A percentile compares a stretch with the other conserved stretches of the same genome.
Conservation (phyloP, 2,888 invertebrate species). For the Dasysyrphus tricinctus region DNA sequence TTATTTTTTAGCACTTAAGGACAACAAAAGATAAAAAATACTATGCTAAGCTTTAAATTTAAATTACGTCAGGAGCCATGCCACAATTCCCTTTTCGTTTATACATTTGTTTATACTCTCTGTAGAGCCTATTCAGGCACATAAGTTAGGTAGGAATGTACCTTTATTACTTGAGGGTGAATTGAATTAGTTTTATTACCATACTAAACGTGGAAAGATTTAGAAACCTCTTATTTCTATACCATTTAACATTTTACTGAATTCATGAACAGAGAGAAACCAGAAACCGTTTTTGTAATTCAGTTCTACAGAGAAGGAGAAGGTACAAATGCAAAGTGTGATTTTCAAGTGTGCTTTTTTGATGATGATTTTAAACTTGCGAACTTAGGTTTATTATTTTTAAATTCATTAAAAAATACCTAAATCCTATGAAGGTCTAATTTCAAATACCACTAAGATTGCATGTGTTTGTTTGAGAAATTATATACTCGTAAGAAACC, state of each 20-base stretch:
- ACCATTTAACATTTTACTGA: neutral
- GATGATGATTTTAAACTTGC: neutral
- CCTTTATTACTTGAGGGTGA: neutral
- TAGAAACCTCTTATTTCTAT: neutral
- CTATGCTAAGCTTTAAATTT: neutral
- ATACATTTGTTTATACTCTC: too few relatives aligned
- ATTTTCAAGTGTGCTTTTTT: neutral
- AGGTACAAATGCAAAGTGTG: neutral
- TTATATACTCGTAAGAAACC: too few relatives aligned
- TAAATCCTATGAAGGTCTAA: too few relatives aligned
- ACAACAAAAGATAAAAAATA: neutral
- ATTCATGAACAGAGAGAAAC: neutral
- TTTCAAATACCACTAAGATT: too few relatives aligned
- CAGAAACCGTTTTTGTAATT: slow-evolving; percentile 1
- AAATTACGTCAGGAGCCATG: neutral
- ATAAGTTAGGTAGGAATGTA: too few relatives aligned
- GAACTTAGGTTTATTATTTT: neutral
- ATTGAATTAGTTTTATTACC: neutral
- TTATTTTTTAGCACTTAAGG: neutral
- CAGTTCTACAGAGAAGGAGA: neutral
- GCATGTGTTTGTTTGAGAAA: too few relatives aligned
- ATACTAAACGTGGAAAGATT: neutral
- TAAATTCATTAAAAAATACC: too few relatives aligned
- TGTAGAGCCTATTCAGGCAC: too few relatives aligned
- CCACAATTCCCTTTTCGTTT: too few relatives aligned